A percentile compares a stretch with the other conserved stretches of the same genome.
Evolutionary conservation across 2,113 vertebrate species (phyloP).

Genomic region (Aldabrachelys gigantea): DNA sequence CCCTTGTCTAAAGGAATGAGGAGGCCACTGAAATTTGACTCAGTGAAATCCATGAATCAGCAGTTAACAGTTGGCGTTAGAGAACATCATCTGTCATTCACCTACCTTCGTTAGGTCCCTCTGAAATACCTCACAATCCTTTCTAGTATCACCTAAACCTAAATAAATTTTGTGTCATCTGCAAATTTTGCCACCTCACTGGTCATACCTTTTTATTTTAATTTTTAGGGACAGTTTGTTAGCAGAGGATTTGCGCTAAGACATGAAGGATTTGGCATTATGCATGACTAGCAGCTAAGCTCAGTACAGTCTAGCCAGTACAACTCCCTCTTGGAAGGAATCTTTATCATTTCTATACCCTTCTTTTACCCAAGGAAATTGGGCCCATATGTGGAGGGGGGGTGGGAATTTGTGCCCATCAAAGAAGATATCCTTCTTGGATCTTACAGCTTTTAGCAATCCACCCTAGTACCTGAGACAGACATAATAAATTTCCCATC

Average conservation of each 20-base stretch:
- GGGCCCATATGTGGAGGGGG: no score
- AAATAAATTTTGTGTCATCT: conserved; percentile 16
- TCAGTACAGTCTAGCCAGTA: neutral
- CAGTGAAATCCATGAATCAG: neutral
- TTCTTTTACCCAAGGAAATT: neutral
- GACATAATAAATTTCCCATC: conserved; percentile 33
- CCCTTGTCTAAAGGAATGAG: neutral
- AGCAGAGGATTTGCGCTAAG: neutral
- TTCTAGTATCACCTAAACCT: neutral
- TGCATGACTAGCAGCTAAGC: fast-evolving
- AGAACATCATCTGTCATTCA: neutral
- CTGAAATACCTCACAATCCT: neutral
- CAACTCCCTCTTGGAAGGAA: neutral
- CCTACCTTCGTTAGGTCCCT: neutral
- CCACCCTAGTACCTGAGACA: conserved; percentile 24
- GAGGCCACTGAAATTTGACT: neutral
- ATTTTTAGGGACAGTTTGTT: neutral
- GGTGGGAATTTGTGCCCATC: neutral
- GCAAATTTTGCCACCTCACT: neutral
- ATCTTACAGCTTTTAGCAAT: conserved; percentile 12
- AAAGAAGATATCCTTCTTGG: neutral
- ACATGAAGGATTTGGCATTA: neutral
- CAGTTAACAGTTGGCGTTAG: neutral
- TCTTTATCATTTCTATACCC: neutral
- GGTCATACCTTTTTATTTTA: neutral